Evolutionary conservation across 2,888 invertebrate genomes (phyloP).

Genomic region (Choreutis nemorana): DNA sequence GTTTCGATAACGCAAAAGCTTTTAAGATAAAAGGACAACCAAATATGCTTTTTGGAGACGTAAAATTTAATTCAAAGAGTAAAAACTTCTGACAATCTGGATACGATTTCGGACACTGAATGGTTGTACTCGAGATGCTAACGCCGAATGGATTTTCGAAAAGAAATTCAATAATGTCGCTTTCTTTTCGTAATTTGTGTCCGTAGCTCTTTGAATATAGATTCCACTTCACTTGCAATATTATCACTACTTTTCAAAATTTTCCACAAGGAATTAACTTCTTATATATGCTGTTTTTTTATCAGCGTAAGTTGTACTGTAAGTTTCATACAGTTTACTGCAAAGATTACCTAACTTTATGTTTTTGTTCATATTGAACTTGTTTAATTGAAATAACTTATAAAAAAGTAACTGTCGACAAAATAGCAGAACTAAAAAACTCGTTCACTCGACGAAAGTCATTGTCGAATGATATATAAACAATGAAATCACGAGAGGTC

Average conservation of each 20-base stretch:
- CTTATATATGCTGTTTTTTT: constrained; percentile 10
- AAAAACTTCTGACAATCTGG: too few species aligned
- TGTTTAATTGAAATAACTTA: constrained; percentile 7
- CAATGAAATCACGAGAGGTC: too few species aligned
- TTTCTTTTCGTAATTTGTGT: too few species aligned
- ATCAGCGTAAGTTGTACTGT: constrained; percentile 11
- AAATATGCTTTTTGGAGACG: too few species aligned
- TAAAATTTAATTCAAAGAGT: too few species aligned
- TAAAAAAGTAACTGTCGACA: too few species aligned
- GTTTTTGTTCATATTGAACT: constrained; percentile 8
- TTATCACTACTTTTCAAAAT: constrained; percentile 10
- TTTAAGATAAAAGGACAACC: too few species aligned
- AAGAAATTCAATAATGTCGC: too few species aligned
- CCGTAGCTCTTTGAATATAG: too few species aligned
- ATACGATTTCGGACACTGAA: constrained; percentile 2
- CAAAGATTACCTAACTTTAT: too few species aligned
- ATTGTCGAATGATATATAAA: constrained; percentile 6
- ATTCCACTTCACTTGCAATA: constrained; percentile 8
- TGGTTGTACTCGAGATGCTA: constrained; percentile 7
- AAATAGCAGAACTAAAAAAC: constrained; percentile 8
- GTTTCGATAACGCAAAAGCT: too few species aligned
- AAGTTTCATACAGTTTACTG: constrained; percentile 8
- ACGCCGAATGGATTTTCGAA: constrained; percentile 8
- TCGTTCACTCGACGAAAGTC: constrained; percentile 5
- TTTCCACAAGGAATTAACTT: constrained; percentile 10